Evolutionary conservation across 2,888 invertebrate species (phyloP).

Genomic region (Macropis europaea): DNA sequence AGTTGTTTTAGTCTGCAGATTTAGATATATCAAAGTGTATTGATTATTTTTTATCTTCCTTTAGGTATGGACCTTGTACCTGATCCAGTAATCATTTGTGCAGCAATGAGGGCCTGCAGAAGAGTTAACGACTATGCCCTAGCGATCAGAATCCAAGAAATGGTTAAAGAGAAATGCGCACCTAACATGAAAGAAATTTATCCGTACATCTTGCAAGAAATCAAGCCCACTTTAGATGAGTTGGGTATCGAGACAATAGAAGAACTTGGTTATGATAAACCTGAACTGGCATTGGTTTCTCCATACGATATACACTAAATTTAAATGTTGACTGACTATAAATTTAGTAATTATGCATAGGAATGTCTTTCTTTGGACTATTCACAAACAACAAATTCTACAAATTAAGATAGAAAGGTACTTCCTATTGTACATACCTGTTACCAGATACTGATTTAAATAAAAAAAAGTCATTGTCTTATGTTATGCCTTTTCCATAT

Average conservation of each 20-base stretch:
- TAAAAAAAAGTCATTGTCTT: conserved; percentile 31
- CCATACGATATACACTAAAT: conserved; percentile 85
- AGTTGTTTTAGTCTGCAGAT: not conserved
- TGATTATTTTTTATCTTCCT: conserved; percentile 28
- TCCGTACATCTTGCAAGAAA: conserved; percentile 93
- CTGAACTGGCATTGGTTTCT: conserved; percentile 92
- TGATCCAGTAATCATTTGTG: conserved; percentile 93
- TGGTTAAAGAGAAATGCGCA: conserved; percentile 94
- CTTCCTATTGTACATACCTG: conserved; percentile 30
- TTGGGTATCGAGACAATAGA: conserved; percentile 96
- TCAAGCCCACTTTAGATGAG: conserved; percentile 95
- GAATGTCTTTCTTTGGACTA: conserved; percentile 8
- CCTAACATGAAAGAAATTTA: conserved; percentile 88
- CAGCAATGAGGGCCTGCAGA: conserved; percentile 94
- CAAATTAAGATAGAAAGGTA: conserved; percentile 4
- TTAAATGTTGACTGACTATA: not conserved
- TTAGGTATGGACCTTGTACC: conserved; percentile 95
- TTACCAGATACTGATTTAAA: conserved; percentile 37
- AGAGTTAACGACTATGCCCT: conserved; percentile 96
- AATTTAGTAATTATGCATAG: conserved; percentile 53
- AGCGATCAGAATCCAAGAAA: conserved; percentile 95
- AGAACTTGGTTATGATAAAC: conserved; percentile 98
- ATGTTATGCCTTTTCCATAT: not conserved
- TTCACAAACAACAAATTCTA: conserved; percentile 1
- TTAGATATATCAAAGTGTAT: not conserved